Evolutionary conservation across 30 jellyfish, hydroid and myxozoan genomes (phyloP), one percentile per base, ranked within the genome.

Genomic region (Aurelia sp.): DNA sequence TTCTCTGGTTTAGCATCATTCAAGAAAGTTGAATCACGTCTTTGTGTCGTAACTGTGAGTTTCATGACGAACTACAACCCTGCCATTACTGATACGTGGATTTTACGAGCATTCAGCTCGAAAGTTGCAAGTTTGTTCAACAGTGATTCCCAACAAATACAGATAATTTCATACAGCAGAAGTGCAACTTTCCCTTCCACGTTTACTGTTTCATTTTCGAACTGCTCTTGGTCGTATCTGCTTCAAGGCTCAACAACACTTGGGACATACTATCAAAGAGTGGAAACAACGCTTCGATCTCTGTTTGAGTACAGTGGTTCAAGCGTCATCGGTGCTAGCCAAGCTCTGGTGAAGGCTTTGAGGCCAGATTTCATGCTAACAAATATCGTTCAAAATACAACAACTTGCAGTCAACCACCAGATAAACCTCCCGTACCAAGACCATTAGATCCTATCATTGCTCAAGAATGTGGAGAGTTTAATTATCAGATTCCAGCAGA

Each of bases 401-500:
- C 92, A 15, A 74, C 83, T 17, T 89, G 97, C 64, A 23, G 70
- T 3, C 71, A 60, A 62, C 97, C 87, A 10, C 92, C 93, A 15
- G 76, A 74, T 68, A 71, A 53, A 11, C 90, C 93, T 12, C 97
- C 97, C 19, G 64, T 58, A 16, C 31, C 79, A 22, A 81, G 82
- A 44, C 37, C 41, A 6, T 77, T 89, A 20, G 60, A 62, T 21
- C 81, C 81, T 12, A 67, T 89, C 44, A 60, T 72, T 4, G 74
- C 64, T 22, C 79, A 91, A 11, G 61, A 82, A 3, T 89, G 97
- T 58, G 97, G 97, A 13, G 97, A 80, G 67, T 89, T 89, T 37
- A 89, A 57, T 47, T 89, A 80, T 74, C 75, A 37, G 19, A 81
- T 89, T 19, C 97, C 97, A 7, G 69, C 51, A 12, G 94, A 89